phyloP scores from a whole-genome alignment of 1,140 invertebrate genomes.

The Drosophila bipectinata region DNA sequence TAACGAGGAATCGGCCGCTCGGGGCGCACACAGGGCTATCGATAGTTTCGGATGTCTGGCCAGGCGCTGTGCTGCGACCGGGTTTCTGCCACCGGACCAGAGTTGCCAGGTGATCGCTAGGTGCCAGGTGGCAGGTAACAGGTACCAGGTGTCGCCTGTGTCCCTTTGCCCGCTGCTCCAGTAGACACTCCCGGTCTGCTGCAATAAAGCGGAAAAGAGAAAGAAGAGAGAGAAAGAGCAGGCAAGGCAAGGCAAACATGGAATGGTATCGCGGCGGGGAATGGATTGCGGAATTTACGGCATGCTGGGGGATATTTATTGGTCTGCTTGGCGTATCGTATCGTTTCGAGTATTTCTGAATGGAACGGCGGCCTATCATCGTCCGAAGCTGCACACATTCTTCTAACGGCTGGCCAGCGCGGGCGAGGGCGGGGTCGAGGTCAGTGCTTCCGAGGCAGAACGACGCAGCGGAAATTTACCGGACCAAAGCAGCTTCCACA shows the following conservation, averaged over 20 bases:
- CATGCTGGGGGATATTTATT: constrained; percentile 19
- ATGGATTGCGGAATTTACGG: too few relatives aligned
- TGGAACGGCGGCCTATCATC: constrained; percentile 7
- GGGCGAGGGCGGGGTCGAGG: not conserved
- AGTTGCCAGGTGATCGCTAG: not conserved
- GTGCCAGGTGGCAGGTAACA: too few relatives aligned
- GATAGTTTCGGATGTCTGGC: not conserved
- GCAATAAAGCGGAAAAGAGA: not conserved
- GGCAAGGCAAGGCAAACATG: not conserved
- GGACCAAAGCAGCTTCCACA: not conserved
- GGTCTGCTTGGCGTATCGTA: not conserved
- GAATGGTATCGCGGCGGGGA: not conserved
- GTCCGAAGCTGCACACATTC: not conserved
- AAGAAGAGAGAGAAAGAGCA: not conserved
- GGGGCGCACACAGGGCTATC: not conserved
- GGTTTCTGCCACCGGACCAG: not conserved
- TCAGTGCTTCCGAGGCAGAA: not conserved
- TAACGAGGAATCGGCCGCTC: not conserved
- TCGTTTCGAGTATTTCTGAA: constrained; percentile 13
- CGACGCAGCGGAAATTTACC: constrained; percentile 3
- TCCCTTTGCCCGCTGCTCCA: too few relatives aligned
- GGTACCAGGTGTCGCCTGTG: too few relatives aligned
- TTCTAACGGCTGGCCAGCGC: not conserved
- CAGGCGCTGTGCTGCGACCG: not conserved
- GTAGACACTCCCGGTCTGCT: not conserved